These are phyloP conservation scores for Drosophila sproati DNA, from an alignment of 1,140 invertebrate species.

Conservation along the genomic window DNA sequence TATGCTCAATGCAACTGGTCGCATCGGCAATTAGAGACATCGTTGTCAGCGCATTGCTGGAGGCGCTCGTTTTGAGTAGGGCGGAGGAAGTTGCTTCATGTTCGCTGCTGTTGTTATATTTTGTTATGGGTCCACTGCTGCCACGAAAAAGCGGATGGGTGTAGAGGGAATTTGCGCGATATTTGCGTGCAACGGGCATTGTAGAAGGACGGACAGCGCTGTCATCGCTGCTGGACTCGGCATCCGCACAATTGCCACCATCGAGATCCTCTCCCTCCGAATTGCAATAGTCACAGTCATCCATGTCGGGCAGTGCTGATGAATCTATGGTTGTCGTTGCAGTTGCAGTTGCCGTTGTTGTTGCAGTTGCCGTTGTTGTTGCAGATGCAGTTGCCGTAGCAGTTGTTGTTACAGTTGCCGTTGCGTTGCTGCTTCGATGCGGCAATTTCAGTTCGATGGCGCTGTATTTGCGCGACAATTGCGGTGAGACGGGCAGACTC, in stretches of 20 bases:
- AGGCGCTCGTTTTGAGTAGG: conserved; percentile 49
- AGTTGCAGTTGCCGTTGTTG: conserved; percentile 8
- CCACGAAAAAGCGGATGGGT: conserved; percentile 69
- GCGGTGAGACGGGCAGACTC: conserved; percentile 85
- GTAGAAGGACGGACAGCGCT: conserved; percentile 65
- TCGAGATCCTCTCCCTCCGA: conserved; percentile 75
- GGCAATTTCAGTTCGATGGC: conserved; percentile 69
- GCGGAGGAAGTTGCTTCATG: conserved; percentile 31
- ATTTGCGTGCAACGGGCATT: conserved; percentile 68
- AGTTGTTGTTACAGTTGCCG: conserved; percentile 9
- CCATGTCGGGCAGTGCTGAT: conserved; percentile 33
- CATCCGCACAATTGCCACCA: conserved; percentile 78
- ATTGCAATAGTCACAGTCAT: conserved; percentile 73
- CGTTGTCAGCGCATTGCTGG: conserved; percentile 49
- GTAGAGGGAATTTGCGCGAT: conserved; percentile 79
- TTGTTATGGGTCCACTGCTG: conserved; percentile 54
- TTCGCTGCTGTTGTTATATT: conserved; percentile 53
- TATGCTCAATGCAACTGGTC: conserved; percentile 50
- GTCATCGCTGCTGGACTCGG: conserved; percentile 81
- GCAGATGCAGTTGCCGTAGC: conserved; percentile 4
- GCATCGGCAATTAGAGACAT: conserved; percentile 32
- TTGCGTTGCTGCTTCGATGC: conserved; percentile 44
- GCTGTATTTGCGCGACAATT: conserved; percentile 78
- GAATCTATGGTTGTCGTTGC: conserved; percentile 7
- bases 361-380: no score